Conservation (phyloP, 2,113 vertebrate genomes). For the Syngnathus floridae region DNA sequence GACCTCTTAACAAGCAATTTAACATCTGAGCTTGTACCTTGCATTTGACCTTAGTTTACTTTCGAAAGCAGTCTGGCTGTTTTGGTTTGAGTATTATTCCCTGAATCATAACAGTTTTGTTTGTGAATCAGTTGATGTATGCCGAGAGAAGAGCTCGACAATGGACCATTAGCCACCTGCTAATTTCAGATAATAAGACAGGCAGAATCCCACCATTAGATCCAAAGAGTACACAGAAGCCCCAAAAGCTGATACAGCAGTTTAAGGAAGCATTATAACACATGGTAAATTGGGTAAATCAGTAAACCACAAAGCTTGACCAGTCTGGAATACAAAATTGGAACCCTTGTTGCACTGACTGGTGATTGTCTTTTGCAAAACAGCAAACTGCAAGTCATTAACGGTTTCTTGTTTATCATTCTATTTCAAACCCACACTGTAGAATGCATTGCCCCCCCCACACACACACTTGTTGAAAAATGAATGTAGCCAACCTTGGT, state of each 20-base stretch:
- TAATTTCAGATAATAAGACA: slow-evolving; percentile 36
- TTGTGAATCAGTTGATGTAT: slow-evolving; percentile 14
- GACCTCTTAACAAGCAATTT: slow-evolving; percentile 36
- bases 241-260: slow-evolving; percentile 24
- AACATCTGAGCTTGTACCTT: slow-evolving; percentile 27
- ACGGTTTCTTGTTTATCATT: slow-evolving; percentile 26
- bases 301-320: slow-evolving; percentile 8
- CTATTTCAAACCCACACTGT: slow-evolving; percentile 38
- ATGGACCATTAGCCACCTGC: slow-evolving; percentile 30
- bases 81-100: slow-evolving; percentile 21
- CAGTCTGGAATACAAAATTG: slow-evolving; percentile 5
- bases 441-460: slow-evolving; percentile 3
- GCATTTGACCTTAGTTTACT: slow-evolving; percentile 11
- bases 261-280: slow-evolving; percentile 24
- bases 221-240: slow-evolving; percentile 9
- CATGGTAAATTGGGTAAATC: slow-evolving; percentile 1
- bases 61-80: slow-evolving; percentile 18
- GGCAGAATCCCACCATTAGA: slow-evolving; percentile 23
- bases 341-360: slow-evolving; percentile 7
- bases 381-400: slow-evolving; percentile 26
- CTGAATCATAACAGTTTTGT: slow-evolving; percentile 12
- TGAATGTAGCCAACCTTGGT: background rate
- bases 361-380: background rate
- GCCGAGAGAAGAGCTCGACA: slow-evolving; percentile 20
- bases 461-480: too few species aligned